These are phyloP conservation scores for Schizotus pectinicornis DNA, from an alignment of 2,888 invertebrate species.

Conservation along the genomic window DNA sequence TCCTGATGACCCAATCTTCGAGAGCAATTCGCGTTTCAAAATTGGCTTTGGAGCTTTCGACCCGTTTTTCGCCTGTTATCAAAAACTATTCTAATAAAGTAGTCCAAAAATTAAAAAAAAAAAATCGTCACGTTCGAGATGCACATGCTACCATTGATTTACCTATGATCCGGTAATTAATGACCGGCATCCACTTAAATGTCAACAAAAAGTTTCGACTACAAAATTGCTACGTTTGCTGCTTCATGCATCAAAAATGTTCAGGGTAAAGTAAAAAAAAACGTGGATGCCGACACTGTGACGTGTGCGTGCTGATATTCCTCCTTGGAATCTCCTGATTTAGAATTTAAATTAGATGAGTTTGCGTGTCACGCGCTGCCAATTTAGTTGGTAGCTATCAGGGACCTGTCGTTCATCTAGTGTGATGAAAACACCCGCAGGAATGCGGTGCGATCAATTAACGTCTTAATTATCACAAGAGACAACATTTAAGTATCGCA, in stretches of 20 bases:
- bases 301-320: constrained; percentile 14
- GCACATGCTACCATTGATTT: constrained; percentile 30
- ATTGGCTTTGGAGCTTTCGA: not conserved
- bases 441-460: constrained; percentile 8
- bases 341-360: constrained; percentile 21
- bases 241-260: constrained; percentile 27
- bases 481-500: not conserved
- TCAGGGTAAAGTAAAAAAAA: constrained; percentile 2
- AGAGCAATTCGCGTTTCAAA: too few species aligned
- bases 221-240: constrained; percentile 22
- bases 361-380: constrained; percentile 28
- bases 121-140: constrained; percentile 17
- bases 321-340: constrained; percentile 22
- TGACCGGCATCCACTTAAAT: constrained; percentile 12
- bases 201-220: constrained; percentile 12
- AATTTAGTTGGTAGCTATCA: constrained; percentile 22
- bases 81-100: constrained; percentile 15
- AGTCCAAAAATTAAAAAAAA: constrained; percentile 23
- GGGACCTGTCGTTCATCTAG: constrained; percentile 26
- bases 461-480: constrained; percentile 21
- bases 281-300: constrained; percentile 14
- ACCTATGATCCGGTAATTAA: constrained; percentile 3
- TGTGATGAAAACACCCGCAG: constrained; percentile 25
- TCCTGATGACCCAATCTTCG: too few species aligned
- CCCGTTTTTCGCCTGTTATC: not conserved